Conservation (phyloP, 2,797 vertebrate genomes). For the Xerus rutilus region DNA sequence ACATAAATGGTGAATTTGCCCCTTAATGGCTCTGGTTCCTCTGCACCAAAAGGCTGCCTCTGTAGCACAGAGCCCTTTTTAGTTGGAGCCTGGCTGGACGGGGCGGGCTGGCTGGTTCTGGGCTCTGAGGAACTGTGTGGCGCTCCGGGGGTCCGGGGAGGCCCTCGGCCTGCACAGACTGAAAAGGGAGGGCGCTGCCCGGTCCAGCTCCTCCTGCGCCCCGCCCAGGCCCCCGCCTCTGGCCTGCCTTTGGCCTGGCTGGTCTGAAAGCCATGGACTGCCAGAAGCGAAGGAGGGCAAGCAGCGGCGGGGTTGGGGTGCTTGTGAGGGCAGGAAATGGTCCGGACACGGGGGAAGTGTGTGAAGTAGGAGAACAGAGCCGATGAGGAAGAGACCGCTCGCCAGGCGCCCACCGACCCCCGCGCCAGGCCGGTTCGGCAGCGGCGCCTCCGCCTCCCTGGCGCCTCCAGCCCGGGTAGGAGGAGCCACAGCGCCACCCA, state of each 20-base stretch:
- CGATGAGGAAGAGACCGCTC: not conserved
- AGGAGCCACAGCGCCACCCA: conserved; percentile 82
- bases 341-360: not conserved
- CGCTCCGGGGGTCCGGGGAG: not conserved
- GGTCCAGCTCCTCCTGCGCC: not conserved
- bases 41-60: conserved; percentile 31
- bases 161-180: not conserved
- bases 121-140: not conserved
- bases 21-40: not conserved
- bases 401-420: not conserved
- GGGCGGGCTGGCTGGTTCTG: not conserved
- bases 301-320: not conserved
- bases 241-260: not conserved
- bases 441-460: conserved; percentile 38
- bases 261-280: not conserved
- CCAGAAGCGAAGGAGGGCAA: not conserved
- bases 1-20: not conserved
- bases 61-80: not conserved
- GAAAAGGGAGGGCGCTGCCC: not conserved
- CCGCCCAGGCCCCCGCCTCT: not conserved
- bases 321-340: not conserved
- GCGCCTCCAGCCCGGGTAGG: conserved; percentile 65
- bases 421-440: not conserved
- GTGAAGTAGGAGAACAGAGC: not conserved
- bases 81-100: not conserved